Conservation (phyloP, 2,888 invertebrate species). For the Caenorhabditis virilis region DNA sequence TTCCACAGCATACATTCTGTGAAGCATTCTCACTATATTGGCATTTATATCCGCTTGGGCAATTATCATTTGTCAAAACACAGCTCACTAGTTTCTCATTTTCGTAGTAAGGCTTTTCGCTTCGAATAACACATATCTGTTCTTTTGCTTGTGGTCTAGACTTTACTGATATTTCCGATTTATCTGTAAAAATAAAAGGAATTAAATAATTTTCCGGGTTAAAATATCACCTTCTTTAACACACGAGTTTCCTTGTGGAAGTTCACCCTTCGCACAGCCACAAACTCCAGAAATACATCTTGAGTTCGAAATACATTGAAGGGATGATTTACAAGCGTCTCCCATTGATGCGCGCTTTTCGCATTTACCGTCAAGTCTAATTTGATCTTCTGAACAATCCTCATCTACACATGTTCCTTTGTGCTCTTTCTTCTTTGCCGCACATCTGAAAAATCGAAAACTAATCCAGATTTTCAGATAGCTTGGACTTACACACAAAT, state of each 20-base stretch:
- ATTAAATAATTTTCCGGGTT: too few species aligned
- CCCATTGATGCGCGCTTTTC: conserved; percentile 41
- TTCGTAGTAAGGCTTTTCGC: conserved; percentile 31
- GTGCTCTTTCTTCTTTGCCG: conserved; percentile 23
- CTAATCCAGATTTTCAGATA: not conserved
- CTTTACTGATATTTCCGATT: too few species aligned
- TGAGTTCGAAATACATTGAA: conserved; percentile 46
- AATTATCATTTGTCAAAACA: conserved; percentile 35
- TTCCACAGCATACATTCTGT: conserved; percentile 48
- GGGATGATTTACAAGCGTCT: conserved; percentile 41
- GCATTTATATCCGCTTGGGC: conserved; percentile 41
- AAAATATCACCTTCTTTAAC: conserved; percentile 15
- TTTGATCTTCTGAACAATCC: conserved; percentile 38
- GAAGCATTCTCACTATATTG: conserved; percentile 30
- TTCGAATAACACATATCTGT: conserved; percentile 16
- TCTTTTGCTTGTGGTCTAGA: not conserved
- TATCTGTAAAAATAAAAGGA: too few species aligned
- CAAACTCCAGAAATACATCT: conserved; percentile 42
- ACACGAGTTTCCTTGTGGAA: conserved; percentile 22
- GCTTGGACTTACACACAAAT: conserved; percentile 41
- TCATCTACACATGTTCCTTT: conserved; percentile 42
- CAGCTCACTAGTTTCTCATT: conserved; percentile 20
- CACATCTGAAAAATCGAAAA: conserved; percentile 24
- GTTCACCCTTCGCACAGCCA: conserved; percentile 46
- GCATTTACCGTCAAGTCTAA: conserved; percentile 46